A percentile compares a stretch with the other conserved stretches of the same genome.
phyloP scores from a whole-genome alignment of 1,140 invertebrate species.

The Diorhabda elongata region DNA sequence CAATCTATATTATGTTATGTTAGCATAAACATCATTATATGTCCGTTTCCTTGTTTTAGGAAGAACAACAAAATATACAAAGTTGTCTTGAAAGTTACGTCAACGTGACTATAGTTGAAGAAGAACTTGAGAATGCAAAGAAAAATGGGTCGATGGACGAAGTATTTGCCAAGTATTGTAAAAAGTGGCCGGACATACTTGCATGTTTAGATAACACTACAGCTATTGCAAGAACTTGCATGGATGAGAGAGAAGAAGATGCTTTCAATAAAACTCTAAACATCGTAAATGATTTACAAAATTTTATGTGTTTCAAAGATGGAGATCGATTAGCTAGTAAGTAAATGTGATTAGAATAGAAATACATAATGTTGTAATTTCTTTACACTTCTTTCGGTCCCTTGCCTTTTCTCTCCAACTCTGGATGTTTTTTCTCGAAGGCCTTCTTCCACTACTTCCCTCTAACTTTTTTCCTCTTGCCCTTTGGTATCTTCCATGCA shows the following conservation, averaged over 20 bases:
- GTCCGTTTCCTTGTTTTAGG: constrained; percentile 29
- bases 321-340: constrained; percentile 75
- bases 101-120: constrained; percentile 44
- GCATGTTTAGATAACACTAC: constrained; percentile 61
- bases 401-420: too few species aligned
- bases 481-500: too few species aligned
- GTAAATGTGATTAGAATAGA: constrained; percentile 36
- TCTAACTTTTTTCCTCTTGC: too few species aligned
- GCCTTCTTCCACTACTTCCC: too few species aligned
- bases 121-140: constrained; percentile 58
- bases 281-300: constrained; percentile 60
- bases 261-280: constrained; percentile 58
- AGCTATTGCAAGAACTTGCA: constrained; percentile 56
- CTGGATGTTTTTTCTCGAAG: too few species aligned
- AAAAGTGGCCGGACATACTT: constrained; percentile 56
- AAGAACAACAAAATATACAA: constrained; percentile 34
- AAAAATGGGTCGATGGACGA: constrained; percentile 53
- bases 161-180: constrained; percentile 67
- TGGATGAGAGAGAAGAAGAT: constrained; percentile 57
- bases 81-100: constrained; percentile 31
- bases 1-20: too few species aligned
- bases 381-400: too few species aligned
- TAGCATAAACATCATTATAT: neutral
- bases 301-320: constrained; percentile 72
- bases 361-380: too few species aligned